Evolutionary conservation across 2,797 vertebrate species (phyloP).

Genomic region (Rhynchotus rufescens): DNA sequence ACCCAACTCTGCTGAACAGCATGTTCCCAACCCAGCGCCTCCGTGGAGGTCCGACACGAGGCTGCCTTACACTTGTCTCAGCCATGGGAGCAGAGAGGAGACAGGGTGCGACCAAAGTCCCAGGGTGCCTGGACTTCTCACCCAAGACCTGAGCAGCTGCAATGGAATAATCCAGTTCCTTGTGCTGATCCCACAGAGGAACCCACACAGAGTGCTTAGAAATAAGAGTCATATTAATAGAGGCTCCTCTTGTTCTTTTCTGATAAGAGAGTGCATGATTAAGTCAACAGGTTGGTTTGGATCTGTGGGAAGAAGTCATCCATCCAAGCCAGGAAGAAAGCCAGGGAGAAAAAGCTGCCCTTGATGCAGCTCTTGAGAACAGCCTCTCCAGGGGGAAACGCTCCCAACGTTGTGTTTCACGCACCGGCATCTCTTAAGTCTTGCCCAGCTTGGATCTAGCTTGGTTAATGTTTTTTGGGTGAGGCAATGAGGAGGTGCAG

Average conservation of each 20-base stretch:
- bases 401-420: fast-evolving
- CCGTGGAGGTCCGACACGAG: too few relatives aligned
- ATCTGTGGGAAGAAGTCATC: neutral
- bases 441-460: neutral
- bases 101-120: neutral
- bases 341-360: neutral
- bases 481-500: neutral
- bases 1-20: too few relatives aligned
- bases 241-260: neutral
- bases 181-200: neutral
- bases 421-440: neutral
- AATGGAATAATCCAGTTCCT: conserved; percentile 13
- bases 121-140: neutral
- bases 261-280: neutral
- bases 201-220: neutral
- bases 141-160: neutral
- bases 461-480: neutral
- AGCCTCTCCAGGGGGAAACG: neutral
- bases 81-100: neutral
- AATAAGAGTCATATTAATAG: neutral
- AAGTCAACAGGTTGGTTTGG: neutral
- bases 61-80: too few relatives aligned
- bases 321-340: neutral
- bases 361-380: neutral
- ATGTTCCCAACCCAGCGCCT: too few relatives aligned